Percentiles rank a stretch among this genome's conserved stretches.
These are phyloP conservation scores for Microctonus aethiopoides DNA, from an alignment of 2,888 invertebrate genomes.

Conservation along the genomic window DNA sequence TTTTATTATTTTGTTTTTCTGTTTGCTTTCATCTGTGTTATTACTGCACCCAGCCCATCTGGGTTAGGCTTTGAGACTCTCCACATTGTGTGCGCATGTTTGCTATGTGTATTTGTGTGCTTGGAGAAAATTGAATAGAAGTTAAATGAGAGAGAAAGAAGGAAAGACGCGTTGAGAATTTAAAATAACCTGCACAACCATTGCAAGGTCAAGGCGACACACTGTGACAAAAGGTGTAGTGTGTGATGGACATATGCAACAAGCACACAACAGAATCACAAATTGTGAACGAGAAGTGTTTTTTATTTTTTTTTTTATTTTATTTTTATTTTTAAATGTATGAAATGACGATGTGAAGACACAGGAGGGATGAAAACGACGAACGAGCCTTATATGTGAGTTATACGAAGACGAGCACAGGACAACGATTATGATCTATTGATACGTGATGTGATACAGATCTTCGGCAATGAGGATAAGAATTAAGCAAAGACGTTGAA, in stretches of 20 bases:
- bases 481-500: not conserved
- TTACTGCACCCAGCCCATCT: not conserved
- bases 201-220: not conserved
- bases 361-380: not conserved
- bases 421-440: not conserved
- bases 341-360: not conserved
- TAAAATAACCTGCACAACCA: not conserved
- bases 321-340: not conserved
- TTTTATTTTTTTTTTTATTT: too few species aligned
- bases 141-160: not conserved
- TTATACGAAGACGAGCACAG: not conserved
- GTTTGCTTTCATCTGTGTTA: not conserved
- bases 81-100: not conserved
- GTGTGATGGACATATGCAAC: not conserved
- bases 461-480: not conserved
- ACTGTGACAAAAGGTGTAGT: not conserved
- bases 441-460: slow-evolving; percentile 9
- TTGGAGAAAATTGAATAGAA: not conserved
- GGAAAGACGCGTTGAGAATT: not conserved
- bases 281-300: not conserved
- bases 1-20: not conserved
- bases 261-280: not conserved
- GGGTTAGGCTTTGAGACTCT: not conserved
- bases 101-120: not conserved
- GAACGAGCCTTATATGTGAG: slow-evolving; percentile 1